A percentile compares a stretch with the other conserved stretches of the same genome.
phyloP scores from a whole-genome alignment of 1,140 invertebrate species.

The Episyrphus balteatus region DNA sequence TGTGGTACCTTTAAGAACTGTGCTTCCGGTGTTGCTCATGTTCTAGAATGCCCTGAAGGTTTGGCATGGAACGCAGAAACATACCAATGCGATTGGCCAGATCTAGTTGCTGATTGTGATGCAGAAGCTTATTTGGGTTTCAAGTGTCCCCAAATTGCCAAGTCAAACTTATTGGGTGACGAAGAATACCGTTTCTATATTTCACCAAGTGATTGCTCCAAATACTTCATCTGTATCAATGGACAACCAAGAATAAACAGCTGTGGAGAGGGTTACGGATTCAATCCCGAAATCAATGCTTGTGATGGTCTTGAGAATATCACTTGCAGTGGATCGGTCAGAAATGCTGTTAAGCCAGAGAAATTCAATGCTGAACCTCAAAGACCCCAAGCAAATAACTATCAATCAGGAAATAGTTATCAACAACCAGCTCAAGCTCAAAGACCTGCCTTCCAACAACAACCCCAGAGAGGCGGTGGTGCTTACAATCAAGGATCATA shows the following conservation, averaged over 20 bases:
- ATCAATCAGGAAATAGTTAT: too few species aligned
- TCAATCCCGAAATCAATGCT: slow-evolving; percentile 59
- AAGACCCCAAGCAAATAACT: too few species aligned
- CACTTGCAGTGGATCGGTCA: slow-evolving; percentile 43
- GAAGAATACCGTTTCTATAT: slow-evolving; percentile 46
- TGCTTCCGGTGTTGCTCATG: slow-evolving; percentile 51
- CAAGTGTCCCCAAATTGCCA: slow-evolving; percentile 46
- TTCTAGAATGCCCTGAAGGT: slow-evolving; percentile 58
- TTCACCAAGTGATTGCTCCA: slow-evolving; percentile 54
- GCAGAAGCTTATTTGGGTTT: slow-evolving; percentile 63
- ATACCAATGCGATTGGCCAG: slow-evolving; percentile 77
- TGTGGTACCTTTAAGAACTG: slow-evolving; percentile 81
- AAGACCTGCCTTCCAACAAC: background rate
- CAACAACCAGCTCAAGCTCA: too few species aligned
- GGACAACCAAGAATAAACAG: slow-evolving; percentile 54
- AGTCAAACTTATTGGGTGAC: slow-evolving; percentile 31
- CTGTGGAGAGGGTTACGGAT: slow-evolving; percentile 68
- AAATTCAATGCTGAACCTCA: background rate
- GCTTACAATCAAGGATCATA: background rate
- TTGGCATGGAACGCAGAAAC: slow-evolving; percentile 67
- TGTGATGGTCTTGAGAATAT: slow-evolving; percentile 73
- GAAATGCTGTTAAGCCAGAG: too few species aligned
- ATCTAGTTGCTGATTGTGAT: slow-evolving; percentile 65
- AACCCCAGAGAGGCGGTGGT: background rate
- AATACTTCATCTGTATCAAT: slow-evolving; percentile 72